Evolutionary conservation across 2,797 vertebrate species (phyloP).

Genomic region (Prunella strophiata): DNA sequence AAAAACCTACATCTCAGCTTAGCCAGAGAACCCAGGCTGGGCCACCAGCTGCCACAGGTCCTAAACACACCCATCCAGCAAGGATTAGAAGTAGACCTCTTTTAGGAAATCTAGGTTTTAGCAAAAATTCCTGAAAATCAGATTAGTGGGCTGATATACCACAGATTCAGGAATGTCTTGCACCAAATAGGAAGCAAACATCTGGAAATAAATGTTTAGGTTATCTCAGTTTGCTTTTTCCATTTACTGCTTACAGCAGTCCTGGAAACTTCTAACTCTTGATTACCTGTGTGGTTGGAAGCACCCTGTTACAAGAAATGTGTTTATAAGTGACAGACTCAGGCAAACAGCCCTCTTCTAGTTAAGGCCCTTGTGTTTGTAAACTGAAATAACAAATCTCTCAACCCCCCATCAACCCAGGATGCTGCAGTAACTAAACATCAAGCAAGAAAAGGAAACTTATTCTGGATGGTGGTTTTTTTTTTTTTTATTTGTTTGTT

Average conservation of each 20-base stretch:
- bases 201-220: conserved; percentile 2
- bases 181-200: neutral
- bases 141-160: neutral
- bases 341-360: neutral
- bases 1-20: neutral
- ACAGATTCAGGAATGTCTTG: neutral
- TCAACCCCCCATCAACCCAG: neutral
- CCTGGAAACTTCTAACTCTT: neutral
- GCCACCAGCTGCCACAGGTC: neutral
- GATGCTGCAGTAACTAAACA: neutral
- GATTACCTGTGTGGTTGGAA: neutral
- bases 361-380: neutral
- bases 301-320: neutral
- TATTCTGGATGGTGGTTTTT: neutral
- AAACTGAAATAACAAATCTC: neutral
- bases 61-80: neutral
- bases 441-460: neutral
- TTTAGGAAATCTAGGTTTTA: neutral
- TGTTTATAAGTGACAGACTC: neutral
- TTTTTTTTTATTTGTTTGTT: too few relatives aligned
- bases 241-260: neutral
- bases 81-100: neutral
- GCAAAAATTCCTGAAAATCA: neutral
- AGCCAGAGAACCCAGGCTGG: neutral
- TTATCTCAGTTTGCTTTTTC: conserved; percentile 10